Evolutionary conservation across 2,113 vertebrate genomes (phyloP).

Genomic region (Engraulis encrasicolus): DNA sequence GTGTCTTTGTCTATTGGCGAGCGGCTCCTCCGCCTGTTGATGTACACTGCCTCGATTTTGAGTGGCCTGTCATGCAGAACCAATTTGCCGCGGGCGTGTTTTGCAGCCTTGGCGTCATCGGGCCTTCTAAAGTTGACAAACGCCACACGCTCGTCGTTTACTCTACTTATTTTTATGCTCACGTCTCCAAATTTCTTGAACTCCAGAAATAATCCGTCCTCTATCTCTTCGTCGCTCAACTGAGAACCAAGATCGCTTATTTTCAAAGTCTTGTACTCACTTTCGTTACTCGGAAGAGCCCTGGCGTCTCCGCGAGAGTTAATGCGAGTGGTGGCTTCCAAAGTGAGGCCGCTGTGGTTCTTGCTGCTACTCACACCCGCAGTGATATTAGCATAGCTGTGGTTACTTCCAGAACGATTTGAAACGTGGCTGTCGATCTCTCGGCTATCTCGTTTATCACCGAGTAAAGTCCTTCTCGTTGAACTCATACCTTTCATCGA

Average conservation of each 20-base stretch:
- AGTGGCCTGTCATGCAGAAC: constrained; percentile 93
- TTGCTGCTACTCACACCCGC: constrained; percentile 76
- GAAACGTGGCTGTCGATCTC: constrained; percentile 83
- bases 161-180: constrained; percentile 93
- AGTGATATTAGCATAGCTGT: constrained; percentile 68
- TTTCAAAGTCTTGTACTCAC: constrained; percentile 95
- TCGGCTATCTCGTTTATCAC: constrained; percentile 82
- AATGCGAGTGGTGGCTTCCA: constrained; percentile 68
- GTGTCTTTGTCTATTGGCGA: constrained; percentile 88
- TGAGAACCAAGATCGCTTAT: constrained; percentile 94
- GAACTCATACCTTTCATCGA: constrained; percentile 81
- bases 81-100: constrained; percentile 88
- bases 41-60: constrained; percentile 92
- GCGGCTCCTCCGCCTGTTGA: constrained; percentile 84
- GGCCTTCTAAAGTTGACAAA: constrained; percentile 93
- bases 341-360: constrained; percentile 76
- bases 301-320: constrained; percentile 73
- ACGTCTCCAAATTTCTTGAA: constrained; percentile 97
- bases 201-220: constrained; percentile 96
- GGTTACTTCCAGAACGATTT: constrained; percentile 80
- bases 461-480: constrained; percentile 80
- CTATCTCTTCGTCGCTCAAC: constrained; percentile 92
- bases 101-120: constrained; percentile 92
- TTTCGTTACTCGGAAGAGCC: constrained; percentile 67
- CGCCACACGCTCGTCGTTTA: constrained; percentile 91